Evolutionary conservation across 2,113 vertebrate species (phyloP).

Genomic region (Columbina picui): DNA sequence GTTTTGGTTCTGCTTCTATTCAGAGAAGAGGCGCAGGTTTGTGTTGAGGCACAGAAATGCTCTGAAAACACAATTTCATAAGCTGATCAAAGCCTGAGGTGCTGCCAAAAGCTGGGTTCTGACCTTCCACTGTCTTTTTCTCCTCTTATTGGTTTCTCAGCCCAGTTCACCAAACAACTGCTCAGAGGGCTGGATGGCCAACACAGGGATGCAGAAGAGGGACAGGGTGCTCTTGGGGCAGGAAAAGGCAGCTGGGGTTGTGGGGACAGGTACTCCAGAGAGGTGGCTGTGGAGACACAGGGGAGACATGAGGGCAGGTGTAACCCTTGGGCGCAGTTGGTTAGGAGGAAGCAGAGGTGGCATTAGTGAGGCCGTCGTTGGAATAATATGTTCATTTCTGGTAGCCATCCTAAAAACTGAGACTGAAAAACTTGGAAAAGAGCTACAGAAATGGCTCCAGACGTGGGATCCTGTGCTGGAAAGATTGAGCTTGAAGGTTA

Average conservation of each 20-base stretch:
- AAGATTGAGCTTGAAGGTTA: background rate
- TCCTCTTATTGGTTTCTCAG: background rate
- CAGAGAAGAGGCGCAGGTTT: fast-evolving
- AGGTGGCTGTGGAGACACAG: background rate
- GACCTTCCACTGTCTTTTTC: background rate
- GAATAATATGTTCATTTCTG: background rate
- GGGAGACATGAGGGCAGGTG: fast-evolving
- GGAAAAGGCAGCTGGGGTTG: background rate
- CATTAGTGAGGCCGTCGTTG: fast-evolving
- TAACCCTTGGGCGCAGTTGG: background rate
- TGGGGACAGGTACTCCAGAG: background rate
- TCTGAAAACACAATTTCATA: background rate
- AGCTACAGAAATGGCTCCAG: background rate
- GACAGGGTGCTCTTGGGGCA: background rate
- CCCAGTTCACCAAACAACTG: fast-evolving
- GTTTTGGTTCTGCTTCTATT: background rate
- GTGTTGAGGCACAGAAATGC: background rate
- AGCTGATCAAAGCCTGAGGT: background rate
- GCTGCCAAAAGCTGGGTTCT: background rate
- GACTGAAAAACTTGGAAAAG: background rate
- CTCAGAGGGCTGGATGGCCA: background rate
- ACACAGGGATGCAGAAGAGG: background rate
- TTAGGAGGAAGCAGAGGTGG: background rate
- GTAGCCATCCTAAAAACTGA: background rate
- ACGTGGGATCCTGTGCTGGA: background rate